Evolutionary conservation across 1,140 invertebrate genomes (phyloP), one percentile per base, ranked within the genome.

Genomic region (Sminthurinus signatus): DNA sequence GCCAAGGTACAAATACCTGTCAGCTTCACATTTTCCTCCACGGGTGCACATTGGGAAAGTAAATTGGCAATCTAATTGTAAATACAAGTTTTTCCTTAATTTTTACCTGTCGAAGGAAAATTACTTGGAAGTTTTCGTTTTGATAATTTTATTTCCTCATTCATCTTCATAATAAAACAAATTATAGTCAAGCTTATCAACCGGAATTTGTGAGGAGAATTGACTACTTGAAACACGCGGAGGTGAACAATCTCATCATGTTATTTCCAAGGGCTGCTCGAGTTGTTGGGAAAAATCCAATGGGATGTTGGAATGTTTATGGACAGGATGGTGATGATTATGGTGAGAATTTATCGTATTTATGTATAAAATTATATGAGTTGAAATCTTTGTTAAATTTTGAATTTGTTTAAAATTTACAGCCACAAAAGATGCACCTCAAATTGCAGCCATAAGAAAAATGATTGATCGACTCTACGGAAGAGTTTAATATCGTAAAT

Each of bases 281-380:
- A 19, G n/a, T 25, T 31, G 5, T 27, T 2, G 25, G 29, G 1
- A 48, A 3, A 28, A 63, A 63, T 56, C 39, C 42, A 1, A 10
- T 15, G 3, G 61, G 61, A n/a, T 63, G 61, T 56, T 63, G 61
- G 61, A 52, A 63, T 39, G 51, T 63, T 8, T 57, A 39, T 36
- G 61, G 51, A 19, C 10, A 15, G 15, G 46, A 63, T 36, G 51
- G 51, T 19, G 48, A 52, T 10, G 27, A 56, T 31, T 63, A 56
- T 36, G 61, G 61, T 63, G 50, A 36, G 5, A 36, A 36, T 36
- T 36, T 2, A 32, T 1, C 25, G 39, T n/a, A 42, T 42, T 12
- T 42, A 27, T 21, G 32, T 39, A 0, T 17, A 36, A 36, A 39
- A 54, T 21, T 51, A 25, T 1, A 31, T 51, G 25, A 5, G 25